phyloP scores from a whole-genome alignment of 1,140 invertebrate genomes.

The Drosophila littoralis region DNA sequence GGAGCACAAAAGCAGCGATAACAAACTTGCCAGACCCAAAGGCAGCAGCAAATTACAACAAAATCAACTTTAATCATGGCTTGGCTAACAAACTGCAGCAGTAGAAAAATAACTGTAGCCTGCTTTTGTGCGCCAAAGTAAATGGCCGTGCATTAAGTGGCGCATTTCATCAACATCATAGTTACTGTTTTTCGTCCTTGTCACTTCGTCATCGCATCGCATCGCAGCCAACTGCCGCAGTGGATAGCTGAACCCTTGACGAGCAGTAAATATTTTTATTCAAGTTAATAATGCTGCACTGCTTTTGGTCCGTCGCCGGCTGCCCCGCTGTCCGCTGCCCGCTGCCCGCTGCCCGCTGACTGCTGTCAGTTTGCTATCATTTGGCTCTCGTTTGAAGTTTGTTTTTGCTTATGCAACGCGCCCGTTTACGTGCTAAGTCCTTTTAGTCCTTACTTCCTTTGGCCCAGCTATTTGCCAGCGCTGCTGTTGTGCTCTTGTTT shows the following conservation, averaged over 20 bases:
- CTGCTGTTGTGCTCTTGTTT: conserved; percentile 56
- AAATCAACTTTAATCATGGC: conserved; percentile 78
- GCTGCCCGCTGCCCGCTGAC: neutral
- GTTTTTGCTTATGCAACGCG: conserved; percentile 67
- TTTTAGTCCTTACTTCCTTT: conserved; percentile 27
- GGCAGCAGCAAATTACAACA: conserved; percentile 70
- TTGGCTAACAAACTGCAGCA: conserved; percentile 57
- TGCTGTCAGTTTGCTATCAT: conserved; percentile 26
- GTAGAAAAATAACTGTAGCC: conserved; percentile 23
- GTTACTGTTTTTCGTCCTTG: conserved; percentile 33
- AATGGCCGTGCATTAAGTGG: conserved; percentile 74
- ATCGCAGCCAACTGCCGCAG: conserved; percentile 11
- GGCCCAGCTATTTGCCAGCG: conserved; percentile 64
- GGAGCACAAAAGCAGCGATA: conserved; percentile 8
- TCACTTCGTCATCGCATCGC: conserved; percentile 30
- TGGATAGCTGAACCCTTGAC: conserved; percentile 70
- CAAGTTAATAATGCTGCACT: conserved; percentile 80
- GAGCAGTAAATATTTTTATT: conserved; percentile 82
- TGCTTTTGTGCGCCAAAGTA: conserved; percentile 67
- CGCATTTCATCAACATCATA: conserved; percentile 72
- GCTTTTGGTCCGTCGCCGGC: conserved; percentile 51
- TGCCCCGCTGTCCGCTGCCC: neutral
- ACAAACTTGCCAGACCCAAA: conserved; percentile 28
- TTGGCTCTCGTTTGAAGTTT: conserved; percentile 28
- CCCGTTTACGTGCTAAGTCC: conserved; percentile 73